Percentiles rank a stretch among this genome's conserved stretches.
phyloP scores from a whole-genome alignment of 2,797 vertebrate species.

The Gymnothorax reevesii region DNA sequence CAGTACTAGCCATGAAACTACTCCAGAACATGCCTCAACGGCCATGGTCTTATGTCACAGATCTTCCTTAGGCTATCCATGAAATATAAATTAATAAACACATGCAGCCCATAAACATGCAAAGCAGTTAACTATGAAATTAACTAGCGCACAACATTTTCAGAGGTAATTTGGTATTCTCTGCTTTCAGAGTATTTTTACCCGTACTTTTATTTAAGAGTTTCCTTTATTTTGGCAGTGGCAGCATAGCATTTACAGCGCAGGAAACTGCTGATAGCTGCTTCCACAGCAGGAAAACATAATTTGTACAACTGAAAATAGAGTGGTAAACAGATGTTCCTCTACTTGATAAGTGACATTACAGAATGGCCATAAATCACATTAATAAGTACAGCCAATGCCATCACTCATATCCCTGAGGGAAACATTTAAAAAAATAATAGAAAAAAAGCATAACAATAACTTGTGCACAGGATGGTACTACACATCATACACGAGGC shows the following conservation, averaged over 20 bases:
- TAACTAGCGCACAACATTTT: neutral
- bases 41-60: neutral
- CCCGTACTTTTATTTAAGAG: neutral
- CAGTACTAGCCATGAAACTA: neutral
- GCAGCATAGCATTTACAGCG: neutral
- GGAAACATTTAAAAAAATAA: neutral
- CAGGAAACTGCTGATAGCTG: neutral
- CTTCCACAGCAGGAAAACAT: neutral
- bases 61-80: neutral
- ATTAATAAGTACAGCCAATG: neutral
- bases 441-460: too few relatives aligned
- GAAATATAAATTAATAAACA: neutral
- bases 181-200: neutral
- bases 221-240: neutral
- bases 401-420: neutral
- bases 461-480: neutral
- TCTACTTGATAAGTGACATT: neutral
- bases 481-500: neutral
- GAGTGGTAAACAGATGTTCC: neutral
- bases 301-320: neutral
- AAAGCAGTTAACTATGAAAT: neutral
- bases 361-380: neutral
- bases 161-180: neutral
- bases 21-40: neutral
- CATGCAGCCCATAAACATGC: neutral